Evolutionary conservation across 2,113 vertebrate genomes (phyloP).

Genomic region (Cygnus atratus): DNA sequence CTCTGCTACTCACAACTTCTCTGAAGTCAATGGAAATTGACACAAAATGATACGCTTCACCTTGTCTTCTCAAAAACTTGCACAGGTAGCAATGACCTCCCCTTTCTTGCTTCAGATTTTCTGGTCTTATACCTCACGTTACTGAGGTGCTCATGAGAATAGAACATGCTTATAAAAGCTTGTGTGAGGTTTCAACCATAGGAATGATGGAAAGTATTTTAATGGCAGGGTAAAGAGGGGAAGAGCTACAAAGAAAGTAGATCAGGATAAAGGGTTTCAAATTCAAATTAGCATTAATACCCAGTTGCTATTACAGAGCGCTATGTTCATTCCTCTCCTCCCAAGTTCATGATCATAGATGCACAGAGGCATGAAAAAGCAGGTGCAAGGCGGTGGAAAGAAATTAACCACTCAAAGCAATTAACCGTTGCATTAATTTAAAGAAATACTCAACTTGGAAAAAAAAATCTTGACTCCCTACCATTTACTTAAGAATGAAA

Average conservation of each 20-base stretch:
- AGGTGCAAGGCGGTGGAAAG: conserved; percentile 44
- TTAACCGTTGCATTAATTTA: conserved; percentile 57
- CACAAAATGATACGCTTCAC: neutral
- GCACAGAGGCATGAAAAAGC: conserved; percentile 44
- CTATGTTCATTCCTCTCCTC: neutral
- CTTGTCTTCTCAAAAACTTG: neutral
- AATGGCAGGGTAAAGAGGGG: neutral
- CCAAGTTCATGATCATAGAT: conserved; percentile 28
- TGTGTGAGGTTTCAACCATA: neutral
- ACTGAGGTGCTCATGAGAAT: neutral
- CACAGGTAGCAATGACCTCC: neutral
- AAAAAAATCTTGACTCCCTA: conserved; percentile 9
- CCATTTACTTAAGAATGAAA: conserved; percentile 25
- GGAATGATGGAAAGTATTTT: neutral
- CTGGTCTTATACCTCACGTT: rapidly evolving
- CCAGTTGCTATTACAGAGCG: conserved; percentile 45
- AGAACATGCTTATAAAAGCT: neutral
- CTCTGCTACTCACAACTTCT: neutral
- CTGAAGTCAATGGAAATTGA: neutral
- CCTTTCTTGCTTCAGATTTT: neutral
- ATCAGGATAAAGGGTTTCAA: neutral
- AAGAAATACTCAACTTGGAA: conserved; percentile 42
- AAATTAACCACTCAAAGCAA: conserved; percentile 50
- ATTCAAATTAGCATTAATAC: conserved; percentile 30
- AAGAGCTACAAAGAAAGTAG: conserved; percentile 33